Percentiles rank a stretch among this genome's conserved stretches.
Evolutionary conservation across 2,888 invertebrate genomes (phyloP).

Genomic region (Blera fallax): DNA sequence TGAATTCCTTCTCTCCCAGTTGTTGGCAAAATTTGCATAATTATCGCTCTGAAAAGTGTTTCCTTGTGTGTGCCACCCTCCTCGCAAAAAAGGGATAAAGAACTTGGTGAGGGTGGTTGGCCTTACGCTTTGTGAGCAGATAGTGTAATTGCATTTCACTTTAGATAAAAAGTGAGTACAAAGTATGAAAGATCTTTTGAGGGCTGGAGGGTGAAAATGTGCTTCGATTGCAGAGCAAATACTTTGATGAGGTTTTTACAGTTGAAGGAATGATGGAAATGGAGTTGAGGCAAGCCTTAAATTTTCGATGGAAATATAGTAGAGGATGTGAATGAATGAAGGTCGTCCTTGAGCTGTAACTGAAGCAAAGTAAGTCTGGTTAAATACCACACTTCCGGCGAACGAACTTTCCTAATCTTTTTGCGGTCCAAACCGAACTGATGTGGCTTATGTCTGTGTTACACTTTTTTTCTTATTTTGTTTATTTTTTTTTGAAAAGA

Average conservation of each 20-base stretch:
- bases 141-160: conserved; percentile 46
- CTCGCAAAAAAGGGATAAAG: neutral
- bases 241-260: conserved; percentile 19
- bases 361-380: no score
- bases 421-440: no score
- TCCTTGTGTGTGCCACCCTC: conserved; percentile 7
- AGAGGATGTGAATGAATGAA: no score
- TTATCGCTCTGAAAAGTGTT: conserved; percentile 36
- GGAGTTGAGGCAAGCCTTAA: neutral
- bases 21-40: conserved; percentile 47
- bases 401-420: no score
- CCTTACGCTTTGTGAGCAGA: neutral
- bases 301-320: no score
- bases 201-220: conserved; percentile 24
- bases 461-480: no score
- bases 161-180: conserved; percentile 12
- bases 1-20: conserved; percentile 57
- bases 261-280: neutral
- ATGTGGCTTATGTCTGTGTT: no score
- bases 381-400: no score
- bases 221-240: conserved; percentile 38
- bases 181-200: conserved; percentile 9
- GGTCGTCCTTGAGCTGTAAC: no score
- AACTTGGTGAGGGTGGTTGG: conserved; percentile 7
- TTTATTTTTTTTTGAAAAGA: no score